Evolutionary conservation across 2,888 invertebrate species (phyloP), one percentile per base, ranked within the genome.

Genomic region (Brachyopa scutellaris): DNA sequence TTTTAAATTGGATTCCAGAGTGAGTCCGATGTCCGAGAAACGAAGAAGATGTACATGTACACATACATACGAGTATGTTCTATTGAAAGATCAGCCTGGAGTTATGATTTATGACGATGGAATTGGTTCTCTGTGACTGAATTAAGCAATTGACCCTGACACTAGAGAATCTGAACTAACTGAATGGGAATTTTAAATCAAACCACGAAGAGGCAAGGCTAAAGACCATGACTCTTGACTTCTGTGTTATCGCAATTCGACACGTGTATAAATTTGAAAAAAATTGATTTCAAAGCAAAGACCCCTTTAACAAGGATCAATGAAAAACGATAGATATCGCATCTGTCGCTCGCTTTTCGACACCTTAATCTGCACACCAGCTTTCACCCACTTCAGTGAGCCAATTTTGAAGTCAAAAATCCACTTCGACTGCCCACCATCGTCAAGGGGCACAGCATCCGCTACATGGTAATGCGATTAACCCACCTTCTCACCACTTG

Each of bases 71-170:
- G 49, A 51, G 51, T 40, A 49, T 29, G 29, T 38, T 51, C 70
- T 49, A 61, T 61, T 59, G 59, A 51, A 70, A 40, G 31, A 49
- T 49, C 59, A 49, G 61, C 40, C 49, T 26, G 59, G 70, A 51
- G 40, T 61, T 51, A 49, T 70, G 70, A 70, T 70, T 70, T 59
- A 70, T 70, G 9, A 23, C 31, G 21, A 23, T n/a, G 19, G 26
- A 70, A 29, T 40, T 29, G 70, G 40, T 59, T n/a, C n/a, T 59
- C 40, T 59, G 40, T 51, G 59, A 70, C 70, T 70, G 70, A 70
- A 70, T 70, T 59, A 70, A 70, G 42, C 59, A 70, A 70, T 70
- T 70, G 57, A 70, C 70, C 69, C 38, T 19, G n/a, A 19, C 57
- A 36, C 59, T 2, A 4, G 29, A n/a, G n/a, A 55, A 47, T 55